Conservation (phyloP, 2,797 vertebrate genomes). For the Peromyscus attwateri region DNA sequence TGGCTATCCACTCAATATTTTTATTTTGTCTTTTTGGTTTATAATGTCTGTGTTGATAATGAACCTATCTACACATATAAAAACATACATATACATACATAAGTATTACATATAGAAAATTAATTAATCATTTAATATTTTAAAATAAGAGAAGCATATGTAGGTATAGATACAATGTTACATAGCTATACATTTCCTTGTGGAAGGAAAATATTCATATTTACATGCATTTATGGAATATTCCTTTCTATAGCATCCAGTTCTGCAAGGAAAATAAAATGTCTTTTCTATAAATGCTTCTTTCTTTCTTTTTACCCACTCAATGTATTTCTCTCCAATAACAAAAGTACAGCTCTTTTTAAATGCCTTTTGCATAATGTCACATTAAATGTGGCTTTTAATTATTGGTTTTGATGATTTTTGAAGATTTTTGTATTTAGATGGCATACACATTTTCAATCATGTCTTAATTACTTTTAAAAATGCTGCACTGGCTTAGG, state of each 20-base stretch:
- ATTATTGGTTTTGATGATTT: conserved; percentile 91
- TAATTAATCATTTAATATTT: conserved; percentile 73
- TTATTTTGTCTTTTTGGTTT: conserved; percentile 88
- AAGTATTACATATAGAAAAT: conserved; percentile 69
- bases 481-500: conserved; percentile 95
- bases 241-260: conserved; percentile 71
- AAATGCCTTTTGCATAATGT: conserved; percentile 83
- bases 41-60: conserved; percentile 84
- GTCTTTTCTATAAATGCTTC: conserved; percentile 71
- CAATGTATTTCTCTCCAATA: conserved; percentile 72
- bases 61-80: conserved; percentile 74
- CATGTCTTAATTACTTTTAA: conserved; percentile 99
- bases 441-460: conserved; percentile 95
- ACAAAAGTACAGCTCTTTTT: conserved; percentile 83
- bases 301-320: conserved; percentile 59
- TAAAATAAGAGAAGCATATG: conserved; percentile 70
- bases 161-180: conserved; percentile 42
- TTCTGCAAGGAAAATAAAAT: conserved; percentile 61
- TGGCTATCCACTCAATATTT: conserved; percentile 89
- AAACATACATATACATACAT: conserved; percentile 77
- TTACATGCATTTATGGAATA: conserved; percentile 67
- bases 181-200: conserved; percentile 68
- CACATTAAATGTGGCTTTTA: conserved; percentile 88
- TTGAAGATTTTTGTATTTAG: conserved; percentile 90
- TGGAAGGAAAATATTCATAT: conserved; percentile 74